These are phyloP conservation scores for Rhinoderma darwinii DNA, from an alignment of 2,113 vertebrate genomes.

Conservation along the genomic window DNA sequence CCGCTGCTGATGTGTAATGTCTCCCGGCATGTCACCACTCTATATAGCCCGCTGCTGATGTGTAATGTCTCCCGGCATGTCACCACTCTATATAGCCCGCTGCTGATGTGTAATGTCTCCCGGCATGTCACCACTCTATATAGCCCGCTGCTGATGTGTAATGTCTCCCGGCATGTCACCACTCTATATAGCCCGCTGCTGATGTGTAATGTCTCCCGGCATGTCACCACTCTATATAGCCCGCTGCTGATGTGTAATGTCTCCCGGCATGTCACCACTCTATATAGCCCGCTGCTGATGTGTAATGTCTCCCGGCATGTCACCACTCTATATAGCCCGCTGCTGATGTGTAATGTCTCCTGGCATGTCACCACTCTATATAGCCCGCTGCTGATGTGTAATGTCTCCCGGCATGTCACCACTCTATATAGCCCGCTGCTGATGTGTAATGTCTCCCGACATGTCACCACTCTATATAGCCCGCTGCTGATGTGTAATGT, in stretches of 20 bases:
- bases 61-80: neutral
- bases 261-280: neutral
- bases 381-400: neutral
- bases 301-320: neutral
- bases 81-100: neutral
- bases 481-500: neutral
- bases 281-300: neutral
- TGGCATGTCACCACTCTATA: neutral
- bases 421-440: neutral
- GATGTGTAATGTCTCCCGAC: neutral
- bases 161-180: neutral
- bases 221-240: neutral
- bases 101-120: neutral
- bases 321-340: neutral
- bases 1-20: neutral
- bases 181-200: neutral
- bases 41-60: neutral
- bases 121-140: neutral
- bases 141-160: neutral
- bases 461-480: neutral
- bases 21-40: neutral
- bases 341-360: neutral
- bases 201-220: neutral
- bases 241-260: neutral
- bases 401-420: neutral